phyloP scores from a whole-genome alignment of 2,888 invertebrate genomes.

The Diarsia rubi region DNA sequence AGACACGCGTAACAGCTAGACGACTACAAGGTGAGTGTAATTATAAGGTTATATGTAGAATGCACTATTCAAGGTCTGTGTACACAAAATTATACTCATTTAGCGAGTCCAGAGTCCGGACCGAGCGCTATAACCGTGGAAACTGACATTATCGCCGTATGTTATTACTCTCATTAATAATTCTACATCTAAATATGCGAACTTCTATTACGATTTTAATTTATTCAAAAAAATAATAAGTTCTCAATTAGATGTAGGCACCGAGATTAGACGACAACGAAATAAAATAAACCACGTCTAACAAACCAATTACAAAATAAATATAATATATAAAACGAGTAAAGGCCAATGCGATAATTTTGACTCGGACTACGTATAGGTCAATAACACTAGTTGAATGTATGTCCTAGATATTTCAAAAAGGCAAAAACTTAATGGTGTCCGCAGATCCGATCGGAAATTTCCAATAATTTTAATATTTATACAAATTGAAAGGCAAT shows the following conservation, averaged over 20 bases:
- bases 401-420: not conserved
- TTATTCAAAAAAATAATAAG: not conserved
- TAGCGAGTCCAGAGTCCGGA: constrained; percentile 41
- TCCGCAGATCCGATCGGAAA: not conserved
- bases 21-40: constrained; percentile 56
- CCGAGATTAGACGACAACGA: not conserved
- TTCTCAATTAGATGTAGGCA: constrained; percentile 2
- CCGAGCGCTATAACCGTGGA: not conserved
- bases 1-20: constrained; percentile 6
- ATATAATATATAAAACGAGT: not conserved
- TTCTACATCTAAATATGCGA: not conserved
- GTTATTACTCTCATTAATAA: constrained; percentile 11
- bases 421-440: not conserved
- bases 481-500: not conserved
- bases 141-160: not conserved
- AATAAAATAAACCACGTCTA: not conserved
- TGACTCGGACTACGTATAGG: not conserved
- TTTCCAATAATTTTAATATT: not conserved
- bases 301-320: not conserved
- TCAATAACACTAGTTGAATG: not conserved
- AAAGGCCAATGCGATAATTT: not conserved
- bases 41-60: constrained; percentile 41
- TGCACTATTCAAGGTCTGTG: constrained; percentile 40
- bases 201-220: not conserved
- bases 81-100: constrained; percentile 45